These are phyloP conservation scores for Acleris literana DNA, from an alignment of 2,888 invertebrate species.

Conservation along the genomic window DNA sequence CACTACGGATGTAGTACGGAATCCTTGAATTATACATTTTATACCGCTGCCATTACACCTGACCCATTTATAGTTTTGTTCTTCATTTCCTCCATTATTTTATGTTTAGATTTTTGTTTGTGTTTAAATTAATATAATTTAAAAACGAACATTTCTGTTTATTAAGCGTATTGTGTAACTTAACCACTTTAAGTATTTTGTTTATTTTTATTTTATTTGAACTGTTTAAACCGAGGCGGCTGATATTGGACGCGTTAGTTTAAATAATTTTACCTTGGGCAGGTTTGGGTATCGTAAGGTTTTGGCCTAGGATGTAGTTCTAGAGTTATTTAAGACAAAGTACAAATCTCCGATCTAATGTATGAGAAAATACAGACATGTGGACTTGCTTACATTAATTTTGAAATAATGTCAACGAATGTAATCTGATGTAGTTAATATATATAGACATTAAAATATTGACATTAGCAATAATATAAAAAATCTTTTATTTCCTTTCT, in stretches of 20 bases:
- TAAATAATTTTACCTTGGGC: slow-evolving; percentile 76
- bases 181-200: slow-evolving; percentile 63
- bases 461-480: slow-evolving; percentile 83
- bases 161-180: slow-evolving; percentile 65
- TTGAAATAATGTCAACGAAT: slow-evolving; percentile 83
- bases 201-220: slow-evolving; percentile 56
- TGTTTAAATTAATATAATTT: slow-evolving; percentile 75
- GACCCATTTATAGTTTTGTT: slow-evolving; percentile 59
- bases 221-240: slow-evolving; percentile 18
- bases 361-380: slow-evolving; percentile 67
- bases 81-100: slow-evolving; percentile 54
- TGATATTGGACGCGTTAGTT: slow-evolving; percentile 39
- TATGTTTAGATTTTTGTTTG: slow-evolving; percentile 65
- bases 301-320: slow-evolving; percentile 82
- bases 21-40: slow-evolving; percentile 37
- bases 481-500: slow-evolving; percentile 62
- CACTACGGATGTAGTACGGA: slow-evolving; percentile 35
- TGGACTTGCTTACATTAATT: slow-evolving; percentile 81
- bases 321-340: slow-evolving; percentile 81
- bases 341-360: slow-evolving; percentile 79
- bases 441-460: slow-evolving; percentile 83
- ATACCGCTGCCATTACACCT: slow-evolving; percentile 47
- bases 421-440: slow-evolving; percentile 84
- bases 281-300: slow-evolving; percentile 84
- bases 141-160: slow-evolving; percentile 68